phyloP scores from a whole-genome alignment of 1,140 invertebrate genomes.

The Laupala kohalensis region DNA sequence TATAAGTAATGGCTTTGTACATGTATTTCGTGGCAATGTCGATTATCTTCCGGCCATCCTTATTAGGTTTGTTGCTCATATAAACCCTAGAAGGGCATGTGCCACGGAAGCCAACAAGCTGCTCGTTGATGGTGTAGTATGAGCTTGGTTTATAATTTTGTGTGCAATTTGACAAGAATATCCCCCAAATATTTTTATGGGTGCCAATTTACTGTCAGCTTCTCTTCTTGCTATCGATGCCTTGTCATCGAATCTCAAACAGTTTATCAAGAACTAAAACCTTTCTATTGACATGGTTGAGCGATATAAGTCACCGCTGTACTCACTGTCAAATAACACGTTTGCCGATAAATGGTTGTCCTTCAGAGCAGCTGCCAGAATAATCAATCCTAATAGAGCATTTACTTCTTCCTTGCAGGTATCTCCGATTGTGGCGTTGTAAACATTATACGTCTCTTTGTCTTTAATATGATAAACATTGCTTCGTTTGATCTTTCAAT shows the following conservation, averaged over 20 bases:
- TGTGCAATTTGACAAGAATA: conserved; percentile 12
- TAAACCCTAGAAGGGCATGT: conserved; percentile 24
- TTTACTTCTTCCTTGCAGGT: too few species aligned
- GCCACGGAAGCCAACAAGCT: conserved; percentile 23
- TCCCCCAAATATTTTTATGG: conserved; percentile 5
- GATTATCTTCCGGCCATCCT: conserved; percentile 21
- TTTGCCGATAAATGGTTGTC: too few species aligned
- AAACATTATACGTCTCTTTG: too few species aligned
- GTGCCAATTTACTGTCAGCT: neutral
- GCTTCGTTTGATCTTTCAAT: too few species aligned
- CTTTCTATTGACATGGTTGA: too few species aligned
- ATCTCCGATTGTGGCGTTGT: too few species aligned
- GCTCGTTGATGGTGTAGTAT: conserved; percentile 25
- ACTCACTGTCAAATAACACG: too few species aligned
- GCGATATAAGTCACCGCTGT: too few species aligned
- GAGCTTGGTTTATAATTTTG: conserved; percentile 12
- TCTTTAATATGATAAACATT: too few species aligned
- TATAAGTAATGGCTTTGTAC: conserved; percentile 19
- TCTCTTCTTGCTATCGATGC: neutral
- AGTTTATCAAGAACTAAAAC: conserved; percentile 3
- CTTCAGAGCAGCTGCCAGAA: too few species aligned
- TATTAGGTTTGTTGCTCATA: conserved; percentile 24
- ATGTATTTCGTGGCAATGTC: conserved; percentile 18
- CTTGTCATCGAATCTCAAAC: neutral
- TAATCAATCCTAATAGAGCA: too few species aligned